phyloP scores from a whole-genome alignment of 2,888 invertebrate species.

The Sycophila texana region DNA sequence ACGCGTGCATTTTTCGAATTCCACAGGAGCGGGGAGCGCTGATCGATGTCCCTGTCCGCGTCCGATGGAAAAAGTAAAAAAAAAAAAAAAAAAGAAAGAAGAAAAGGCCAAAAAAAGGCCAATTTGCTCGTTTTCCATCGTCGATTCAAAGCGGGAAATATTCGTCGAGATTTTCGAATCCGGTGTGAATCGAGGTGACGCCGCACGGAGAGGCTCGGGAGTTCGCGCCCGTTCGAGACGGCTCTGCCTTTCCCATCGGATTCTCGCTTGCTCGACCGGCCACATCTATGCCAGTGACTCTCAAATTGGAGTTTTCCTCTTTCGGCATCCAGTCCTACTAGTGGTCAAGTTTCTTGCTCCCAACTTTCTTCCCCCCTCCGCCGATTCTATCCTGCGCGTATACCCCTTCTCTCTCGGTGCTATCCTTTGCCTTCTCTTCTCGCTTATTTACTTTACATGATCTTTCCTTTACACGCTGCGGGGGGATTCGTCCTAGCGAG shows the following conservation, averaged over 20 bases:
- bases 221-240: constrained; percentile 1
- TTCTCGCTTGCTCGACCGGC: constrained; percentile 40
- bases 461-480: no score
- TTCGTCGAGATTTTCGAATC: neutral
- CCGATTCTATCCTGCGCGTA: neutral
- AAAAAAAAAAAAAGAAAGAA: neutral
- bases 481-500: no score
- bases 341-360: constrained; percentile 34
- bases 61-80: no score
- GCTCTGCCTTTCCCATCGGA: constrained; percentile 42
- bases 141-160: neutral
- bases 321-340: constrained; percentile 29
- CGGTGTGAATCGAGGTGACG: neutral
- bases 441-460: neutral
- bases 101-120: neutral
- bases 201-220: neutral
- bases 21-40: no score
- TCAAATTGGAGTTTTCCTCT: constrained; percentile 47
- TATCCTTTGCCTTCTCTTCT: neutral
- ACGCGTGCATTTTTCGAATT: neutral
- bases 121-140: neutral
- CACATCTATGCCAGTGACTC: constrained; percentile 58
- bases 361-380: neutral
- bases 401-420: neutral
- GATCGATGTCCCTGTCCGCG: no score